Evolutionary conservation across 2,888 invertebrate species (phyloP), one percentile per base, ranked within the genome.

Genomic region (Xanthorhoe designata): DNA sequence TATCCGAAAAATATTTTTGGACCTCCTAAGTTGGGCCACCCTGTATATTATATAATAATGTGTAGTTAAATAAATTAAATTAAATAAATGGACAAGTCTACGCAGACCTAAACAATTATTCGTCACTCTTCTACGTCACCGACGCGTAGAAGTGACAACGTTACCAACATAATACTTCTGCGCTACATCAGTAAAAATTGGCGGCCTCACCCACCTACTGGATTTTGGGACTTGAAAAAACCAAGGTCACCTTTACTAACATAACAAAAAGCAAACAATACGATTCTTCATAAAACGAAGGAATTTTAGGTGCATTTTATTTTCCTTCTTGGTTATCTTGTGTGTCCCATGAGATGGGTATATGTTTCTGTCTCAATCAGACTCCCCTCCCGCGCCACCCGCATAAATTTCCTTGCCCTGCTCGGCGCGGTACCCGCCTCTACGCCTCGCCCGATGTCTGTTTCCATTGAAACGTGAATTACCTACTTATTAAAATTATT

Each of bases 231-330:
- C 32, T 35, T 61, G 66, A 69, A 72, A 77, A 77, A 77, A 70
- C 76, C 80, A 85, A 86, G 85, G 84, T 84, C 81, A 84, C 78
- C 73, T 71, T 75, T 81, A 84, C 38, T 81, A 81, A 83, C 77
- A 83, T 79, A 76, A 79, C 74, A 73, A 79, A 76, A 78, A 80
- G 74, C 72, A 75, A 76, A 78, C 77, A 76, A 77, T 76, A 79
- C 73, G 75, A 78, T 78, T 79, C 75, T 76, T 81, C 79, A 81
- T 82, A 85, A 82, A 84, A 80, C 74, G 74, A 73, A 83, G 78
- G 83, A 87, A 85, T 86, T 87, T 87, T 84, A 83, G 82, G 80
- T 87, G 87, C 88, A 89, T 87, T 61, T 90, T 87, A 84, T 90
- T 89, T 91, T 89, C 83, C 86, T 86, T 81, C 83, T 85, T 80